Conservation (phyloP, 2,113 vertebrate species). For the Notarius lentiginosus region DNA sequence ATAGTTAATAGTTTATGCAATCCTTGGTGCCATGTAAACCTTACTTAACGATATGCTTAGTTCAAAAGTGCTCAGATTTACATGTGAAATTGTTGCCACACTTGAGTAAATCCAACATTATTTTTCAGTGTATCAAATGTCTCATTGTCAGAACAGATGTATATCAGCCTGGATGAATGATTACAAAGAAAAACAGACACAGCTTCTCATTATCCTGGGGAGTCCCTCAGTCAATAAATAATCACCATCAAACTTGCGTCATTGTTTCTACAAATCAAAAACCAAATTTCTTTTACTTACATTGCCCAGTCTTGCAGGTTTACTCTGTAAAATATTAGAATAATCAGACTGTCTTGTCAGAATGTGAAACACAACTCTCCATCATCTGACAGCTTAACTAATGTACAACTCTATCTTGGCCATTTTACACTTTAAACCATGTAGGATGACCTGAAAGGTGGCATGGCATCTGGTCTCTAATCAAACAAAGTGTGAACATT, state of each 20-base stretch:
- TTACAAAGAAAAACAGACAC: background rate
- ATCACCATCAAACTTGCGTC: background rate
- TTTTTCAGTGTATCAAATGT: background rate
- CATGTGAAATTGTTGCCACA: background rate
- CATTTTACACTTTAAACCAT: background rate
- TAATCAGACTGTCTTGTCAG: background rate
- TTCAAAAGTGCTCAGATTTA: background rate
- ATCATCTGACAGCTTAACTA: background rate
- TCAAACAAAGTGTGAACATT: background rate
- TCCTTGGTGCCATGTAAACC: background rate
- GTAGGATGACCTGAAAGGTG: background rate
- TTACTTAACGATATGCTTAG: background rate
- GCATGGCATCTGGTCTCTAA: background rate
- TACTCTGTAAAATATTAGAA: background rate
- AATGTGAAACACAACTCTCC: background rate
- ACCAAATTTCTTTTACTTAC: background rate
- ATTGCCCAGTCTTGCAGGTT: background rate
- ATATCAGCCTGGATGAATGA: background rate
- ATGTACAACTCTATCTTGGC: background rate
- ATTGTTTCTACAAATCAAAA: constrained; percentile 3
- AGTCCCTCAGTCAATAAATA: background rate
- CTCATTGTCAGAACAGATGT: background rate
- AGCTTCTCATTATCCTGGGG: constrained; percentile 1
- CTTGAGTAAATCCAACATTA: background rate
- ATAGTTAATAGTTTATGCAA: background rate